Conservation (phyloP, 2,888 invertebrate species). For the Syritta pipiens region DNA sequence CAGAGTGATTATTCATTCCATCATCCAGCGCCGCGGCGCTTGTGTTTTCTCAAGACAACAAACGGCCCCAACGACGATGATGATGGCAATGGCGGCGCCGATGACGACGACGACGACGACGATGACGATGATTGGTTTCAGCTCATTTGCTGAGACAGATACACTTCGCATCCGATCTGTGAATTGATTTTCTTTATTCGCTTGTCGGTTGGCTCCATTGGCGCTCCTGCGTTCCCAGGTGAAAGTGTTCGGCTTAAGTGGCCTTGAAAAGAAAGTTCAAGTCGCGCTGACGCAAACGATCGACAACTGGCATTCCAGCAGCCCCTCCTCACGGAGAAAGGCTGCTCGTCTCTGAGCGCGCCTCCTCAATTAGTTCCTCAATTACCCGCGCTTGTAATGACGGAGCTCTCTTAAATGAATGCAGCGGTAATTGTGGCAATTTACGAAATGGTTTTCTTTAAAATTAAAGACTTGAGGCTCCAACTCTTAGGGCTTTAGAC, state of each 20-base stretch:
- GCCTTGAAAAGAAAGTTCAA: constrained; percentile 67
- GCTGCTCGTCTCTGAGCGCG: background rate
- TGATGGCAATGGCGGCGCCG: background rate
- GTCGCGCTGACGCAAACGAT: constrained; percentile 37
- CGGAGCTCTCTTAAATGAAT: constrained; percentile 35
- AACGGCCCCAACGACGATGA: too few species aligned
- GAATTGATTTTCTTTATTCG: constrained; percentile 22
- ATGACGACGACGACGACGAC: constrained; percentile 1
- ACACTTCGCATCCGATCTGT: constrained; percentile 17
- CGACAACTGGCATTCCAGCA: too few species aligned
- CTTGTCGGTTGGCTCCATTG: background rate
- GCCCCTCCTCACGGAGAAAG: background rate
- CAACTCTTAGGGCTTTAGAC: background rate
- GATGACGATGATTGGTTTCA: constrained; percentile 29
- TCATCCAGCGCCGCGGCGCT: too few species aligned
- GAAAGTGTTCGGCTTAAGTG: constrained; percentile 47
- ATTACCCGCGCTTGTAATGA: constrained; percentile 30
- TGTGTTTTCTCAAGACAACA: too few species aligned
- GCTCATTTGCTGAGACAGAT: constrained; percentile 27
- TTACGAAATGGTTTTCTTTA: constrained; percentile 34
- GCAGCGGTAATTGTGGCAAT: constrained; percentile 51
- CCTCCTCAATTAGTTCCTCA: constrained; percentile 59
- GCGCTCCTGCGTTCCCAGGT: background rate
- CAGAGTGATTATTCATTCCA: background rate
- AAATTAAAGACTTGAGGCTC: constrained; percentile 4